phyloP scores from a whole-genome alignment of 2,113 vertebrate species.

The Lamprotornis superbus region DNA sequence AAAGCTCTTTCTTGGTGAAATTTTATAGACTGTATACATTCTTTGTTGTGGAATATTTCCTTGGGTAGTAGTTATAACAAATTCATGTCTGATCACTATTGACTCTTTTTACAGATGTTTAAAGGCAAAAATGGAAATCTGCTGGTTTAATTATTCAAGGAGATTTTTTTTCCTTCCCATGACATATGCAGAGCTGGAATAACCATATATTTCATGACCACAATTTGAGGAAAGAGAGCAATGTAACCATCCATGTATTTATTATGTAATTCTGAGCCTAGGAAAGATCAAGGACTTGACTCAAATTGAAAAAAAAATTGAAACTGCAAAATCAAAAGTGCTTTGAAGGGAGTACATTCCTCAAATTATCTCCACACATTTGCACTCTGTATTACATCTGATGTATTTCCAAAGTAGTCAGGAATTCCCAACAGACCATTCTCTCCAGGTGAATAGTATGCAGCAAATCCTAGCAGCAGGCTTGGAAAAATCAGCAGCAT shows the following conservation, averaged over 20 bases:
- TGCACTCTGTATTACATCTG: not conserved
- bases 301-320: not conserved
- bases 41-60: not conserved
- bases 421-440: constrained; percentile 4
- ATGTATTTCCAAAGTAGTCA: constrained; percentile 19
- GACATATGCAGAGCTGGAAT: not conserved
- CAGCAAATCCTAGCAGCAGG: not conserved
- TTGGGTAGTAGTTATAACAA: not conserved
- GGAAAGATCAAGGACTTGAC: not conserved
- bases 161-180: not conserved
- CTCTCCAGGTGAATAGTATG: not conserved
- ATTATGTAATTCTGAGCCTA: not conserved
- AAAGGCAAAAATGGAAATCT: not conserved
- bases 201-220: not conserved
- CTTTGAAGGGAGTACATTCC: not conserved
- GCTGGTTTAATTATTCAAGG: not conserved
- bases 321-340: not conserved
- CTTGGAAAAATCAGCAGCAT: not conserved
- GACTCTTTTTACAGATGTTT: not conserved
- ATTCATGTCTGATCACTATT: not conserved
- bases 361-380: not conserved
- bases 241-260: not conserved
- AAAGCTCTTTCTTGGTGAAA: not conserved
- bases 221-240: not conserved
- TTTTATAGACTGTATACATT: not conserved